Percentiles rank a stretch among this genome's conserved stretches.
Evolutionary conservation across 2,888 invertebrate species (phyloP).

Genomic region (Seira sanloemensis): DNA sequence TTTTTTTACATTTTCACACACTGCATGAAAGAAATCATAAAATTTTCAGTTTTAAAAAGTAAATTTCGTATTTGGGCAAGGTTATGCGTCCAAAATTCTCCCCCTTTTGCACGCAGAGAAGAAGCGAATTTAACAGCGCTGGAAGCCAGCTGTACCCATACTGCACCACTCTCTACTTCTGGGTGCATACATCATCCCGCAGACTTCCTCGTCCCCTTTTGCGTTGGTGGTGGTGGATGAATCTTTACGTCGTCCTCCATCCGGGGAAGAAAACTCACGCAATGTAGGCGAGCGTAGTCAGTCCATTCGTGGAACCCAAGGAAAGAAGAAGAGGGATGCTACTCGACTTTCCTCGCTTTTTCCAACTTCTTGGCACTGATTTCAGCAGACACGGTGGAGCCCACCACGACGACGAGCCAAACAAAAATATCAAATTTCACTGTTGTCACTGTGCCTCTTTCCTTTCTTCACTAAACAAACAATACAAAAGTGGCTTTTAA

Average conservation of each 20-base stretch:
- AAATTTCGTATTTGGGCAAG: not conserved
- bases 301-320: not conserved
- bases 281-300: no score
- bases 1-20: not conserved
- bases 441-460: no score
- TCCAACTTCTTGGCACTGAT: no score
- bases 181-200: not conserved
- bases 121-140: not conserved
- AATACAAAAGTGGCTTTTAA: no score
- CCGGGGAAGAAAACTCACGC: not conserved
- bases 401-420: no score
- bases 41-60: not conserved
- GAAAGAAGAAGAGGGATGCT: conserved; percentile 39
- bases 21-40: not conserved
- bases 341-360: not conserved
- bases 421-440: no score
- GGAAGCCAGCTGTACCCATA: conserved; percentile 47
- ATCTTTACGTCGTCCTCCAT: no score
- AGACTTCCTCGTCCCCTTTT: not conserved
- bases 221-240: conserved; percentile 16
- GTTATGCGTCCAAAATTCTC: not conserved
- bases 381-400: not conserved
- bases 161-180: conserved; percentile 33
- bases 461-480: no score
- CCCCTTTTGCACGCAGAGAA: not conserved